Percentiles rank a stretch among this genome's conserved stretches.
Conservation (phyloP, 2,113 vertebrate species). For the Tachuris rubrigastra region DNA sequence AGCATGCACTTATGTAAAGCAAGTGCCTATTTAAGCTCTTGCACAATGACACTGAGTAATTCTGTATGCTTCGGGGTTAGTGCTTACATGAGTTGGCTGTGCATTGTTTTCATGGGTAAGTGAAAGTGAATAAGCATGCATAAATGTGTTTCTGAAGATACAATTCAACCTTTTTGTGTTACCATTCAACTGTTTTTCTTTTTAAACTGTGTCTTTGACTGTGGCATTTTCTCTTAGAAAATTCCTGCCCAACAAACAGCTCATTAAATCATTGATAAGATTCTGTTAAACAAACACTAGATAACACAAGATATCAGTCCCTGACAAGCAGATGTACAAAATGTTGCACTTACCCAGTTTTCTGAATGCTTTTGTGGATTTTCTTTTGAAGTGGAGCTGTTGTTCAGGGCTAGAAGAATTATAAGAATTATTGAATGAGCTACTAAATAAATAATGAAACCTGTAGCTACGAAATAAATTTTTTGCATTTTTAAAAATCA, state of each 20-base stretch:
- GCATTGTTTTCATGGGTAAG: constrained; percentile 40
- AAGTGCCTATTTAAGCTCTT: neutral
- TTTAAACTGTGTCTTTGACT: neutral
- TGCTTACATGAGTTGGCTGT: neutral
- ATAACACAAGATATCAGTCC: neutral
- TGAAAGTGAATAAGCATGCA: neutral
- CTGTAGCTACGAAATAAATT: neutral
- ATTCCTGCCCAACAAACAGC: neutral
- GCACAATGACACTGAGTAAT: neutral
- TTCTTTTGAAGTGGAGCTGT: constrained; percentile 30
- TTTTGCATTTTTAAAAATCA: neutral
- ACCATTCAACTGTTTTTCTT: neutral
- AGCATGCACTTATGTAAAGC: neutral
- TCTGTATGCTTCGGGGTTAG: neutral
- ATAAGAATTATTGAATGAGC: neutral
- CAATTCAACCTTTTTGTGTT: constrained; percentile 13
- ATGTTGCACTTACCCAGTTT: neutral
- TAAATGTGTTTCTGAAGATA: constrained; percentile 41
- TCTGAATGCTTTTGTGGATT: neutral
- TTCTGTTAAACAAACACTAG: neutral
- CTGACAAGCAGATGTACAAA: neutral
- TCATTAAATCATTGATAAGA: constrained; percentile 48
- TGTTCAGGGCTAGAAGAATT: neutral
- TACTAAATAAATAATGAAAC: constrained; percentile 35
- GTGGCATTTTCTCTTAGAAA: neutral